Percentiles rank a stretch among this genome's conserved stretches.
phyloP scores from a whole-genome alignment of 2,888 invertebrate genomes.

The Parapristionchus giblindavisi region DNA sequence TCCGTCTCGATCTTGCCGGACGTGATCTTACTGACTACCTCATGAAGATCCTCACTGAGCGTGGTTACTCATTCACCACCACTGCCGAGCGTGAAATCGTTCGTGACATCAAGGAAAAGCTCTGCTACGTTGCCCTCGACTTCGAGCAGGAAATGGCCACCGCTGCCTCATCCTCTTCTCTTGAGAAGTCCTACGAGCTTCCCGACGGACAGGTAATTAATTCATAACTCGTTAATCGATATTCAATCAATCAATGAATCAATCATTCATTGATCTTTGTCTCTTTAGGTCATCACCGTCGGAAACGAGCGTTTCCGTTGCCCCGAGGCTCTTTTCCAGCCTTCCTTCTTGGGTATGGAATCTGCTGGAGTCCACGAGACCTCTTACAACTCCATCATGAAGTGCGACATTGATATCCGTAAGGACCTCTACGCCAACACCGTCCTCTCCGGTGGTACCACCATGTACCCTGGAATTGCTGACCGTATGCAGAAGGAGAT shows the following conservation, averaged over 20 bases:
- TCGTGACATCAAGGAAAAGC: conserved; percentile 89
- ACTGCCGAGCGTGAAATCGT: conserved; percentile 82
- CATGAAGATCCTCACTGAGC: conserved; percentile 74
- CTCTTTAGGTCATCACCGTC: conserved; percentile 74
- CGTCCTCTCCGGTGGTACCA: conserved; percentile 72
- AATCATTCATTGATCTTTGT: background rate
- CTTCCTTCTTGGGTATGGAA: conserved; percentile 81
- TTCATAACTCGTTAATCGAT: too few relatives aligned
- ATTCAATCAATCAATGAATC: too few relatives aligned
- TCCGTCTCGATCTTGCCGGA: conserved; percentile 74
- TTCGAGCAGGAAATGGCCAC: conserved; percentile 95
- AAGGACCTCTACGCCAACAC: conserved; percentile 85
- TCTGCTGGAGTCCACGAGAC: conserved; percentile 67
- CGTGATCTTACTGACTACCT: conserved; percentile 75
- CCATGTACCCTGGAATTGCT: conserved; percentile 96
- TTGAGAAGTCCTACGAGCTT: conserved; percentile 89
- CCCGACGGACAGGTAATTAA: conserved; percentile 86
- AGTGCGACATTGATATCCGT: conserved; percentile 90
- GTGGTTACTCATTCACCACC: conserved; percentile 71
- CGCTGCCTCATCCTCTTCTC: conserved; percentile 86
- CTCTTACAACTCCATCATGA: conserved; percentile 89
- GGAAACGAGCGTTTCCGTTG: conserved; percentile 83
- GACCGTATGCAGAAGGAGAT: conserved; percentile 95
- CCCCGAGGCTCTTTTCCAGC: conserved; percentile 88
- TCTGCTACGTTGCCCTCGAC: conserved; percentile 99